A percentile compares a stretch with the other conserved stretches of the same genome.
Conservation (phyloP, 2,113 vertebrate genomes). For the Jaculus jaculus region DNA sequence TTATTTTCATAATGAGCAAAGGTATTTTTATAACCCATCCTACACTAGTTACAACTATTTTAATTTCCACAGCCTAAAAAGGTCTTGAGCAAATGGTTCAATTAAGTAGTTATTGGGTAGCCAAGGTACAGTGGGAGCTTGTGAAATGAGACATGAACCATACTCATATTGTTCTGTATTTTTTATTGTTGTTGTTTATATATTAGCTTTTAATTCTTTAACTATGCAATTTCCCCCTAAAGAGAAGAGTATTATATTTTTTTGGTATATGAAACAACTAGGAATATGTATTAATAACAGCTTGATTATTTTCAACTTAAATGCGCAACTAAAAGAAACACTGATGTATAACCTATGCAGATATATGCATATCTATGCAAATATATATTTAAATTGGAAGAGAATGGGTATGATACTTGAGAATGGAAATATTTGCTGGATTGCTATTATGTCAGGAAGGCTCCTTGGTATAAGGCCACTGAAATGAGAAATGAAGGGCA, state of each 20-base stretch:
- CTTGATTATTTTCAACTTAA: slow-evolving; percentile 69
- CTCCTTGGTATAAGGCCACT: slow-evolving; percentile 42
- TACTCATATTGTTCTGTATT: background rate
- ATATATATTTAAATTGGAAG: slow-evolving; percentile 70
- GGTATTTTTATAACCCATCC: background rate
- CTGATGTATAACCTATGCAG: slow-evolving; percentile 71
- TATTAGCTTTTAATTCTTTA: background rate
- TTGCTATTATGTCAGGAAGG: slow-evolving; percentile 22
- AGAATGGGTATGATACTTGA: background rate
- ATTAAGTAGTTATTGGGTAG: background rate
- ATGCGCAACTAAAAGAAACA: slow-evolving; percentile 63
- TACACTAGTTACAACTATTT: background rate
- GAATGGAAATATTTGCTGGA: slow-evolving; percentile 40
- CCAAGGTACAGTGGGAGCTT: background rate
- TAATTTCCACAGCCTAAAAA: background rate
- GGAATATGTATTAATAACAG: slow-evolving; percentile 66
- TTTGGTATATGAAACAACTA: slow-evolving; percentile 28
- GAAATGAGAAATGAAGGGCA: slow-evolving; percentile 41
- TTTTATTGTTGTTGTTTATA: background rate
- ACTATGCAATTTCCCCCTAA: slow-evolving; percentile 3
- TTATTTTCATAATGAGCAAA: slow-evolving; percentile 35
- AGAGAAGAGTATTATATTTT: slow-evolving; percentile 8
- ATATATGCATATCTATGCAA: slow-evolving; percentile 74
- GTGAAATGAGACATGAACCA: background rate
- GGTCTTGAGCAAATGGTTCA: background rate